These are phyloP conservation scores for Lepidothrix coronata DNA, from an alignment of 2,113 vertebrate genomes.

Conservation along the genomic window DNA sequence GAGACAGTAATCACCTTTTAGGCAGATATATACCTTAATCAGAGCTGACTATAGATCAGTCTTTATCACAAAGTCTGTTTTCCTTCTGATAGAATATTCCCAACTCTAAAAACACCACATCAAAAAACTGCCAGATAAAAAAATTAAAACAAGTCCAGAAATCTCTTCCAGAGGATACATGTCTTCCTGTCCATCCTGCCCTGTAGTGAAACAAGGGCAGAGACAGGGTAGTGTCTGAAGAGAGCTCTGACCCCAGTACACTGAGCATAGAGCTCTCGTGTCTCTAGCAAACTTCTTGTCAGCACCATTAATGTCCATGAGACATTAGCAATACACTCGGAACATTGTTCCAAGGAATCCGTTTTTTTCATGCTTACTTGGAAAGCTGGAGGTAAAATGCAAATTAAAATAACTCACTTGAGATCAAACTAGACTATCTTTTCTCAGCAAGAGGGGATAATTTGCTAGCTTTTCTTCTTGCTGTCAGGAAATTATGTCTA, in stretches of 20 bases:
- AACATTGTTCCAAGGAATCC: neutral
- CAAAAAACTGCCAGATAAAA: neutral
- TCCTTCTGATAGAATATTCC: neutral
- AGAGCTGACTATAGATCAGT: neutral
- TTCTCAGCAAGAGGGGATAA: neutral
- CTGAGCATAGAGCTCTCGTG: neutral
- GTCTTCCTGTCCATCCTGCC: neutral
- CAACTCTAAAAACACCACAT: neutral
- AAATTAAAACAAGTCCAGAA: neutral
- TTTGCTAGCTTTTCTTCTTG: neutral
- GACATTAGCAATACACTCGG: neutral
- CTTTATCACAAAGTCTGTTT: neutral
- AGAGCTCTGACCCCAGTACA: accelerated
- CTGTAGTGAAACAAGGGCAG: neutral
- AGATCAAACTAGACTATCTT: neutral
- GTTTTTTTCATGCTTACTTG: neutral
- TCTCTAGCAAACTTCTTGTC: neutral
- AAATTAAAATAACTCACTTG: neutral
- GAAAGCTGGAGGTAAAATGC: neutral
- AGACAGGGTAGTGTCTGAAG: neutral
- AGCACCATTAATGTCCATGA: neutral
- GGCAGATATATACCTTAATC: neutral
- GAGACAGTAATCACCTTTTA: neutral
- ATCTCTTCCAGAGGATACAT: neutral
- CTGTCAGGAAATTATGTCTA: neutral